Evolutionary conservation across 1,140 invertebrate species (phyloP), one percentile per base, ranked within the genome.

Genomic region (Drosophila pectinifera): DNA sequence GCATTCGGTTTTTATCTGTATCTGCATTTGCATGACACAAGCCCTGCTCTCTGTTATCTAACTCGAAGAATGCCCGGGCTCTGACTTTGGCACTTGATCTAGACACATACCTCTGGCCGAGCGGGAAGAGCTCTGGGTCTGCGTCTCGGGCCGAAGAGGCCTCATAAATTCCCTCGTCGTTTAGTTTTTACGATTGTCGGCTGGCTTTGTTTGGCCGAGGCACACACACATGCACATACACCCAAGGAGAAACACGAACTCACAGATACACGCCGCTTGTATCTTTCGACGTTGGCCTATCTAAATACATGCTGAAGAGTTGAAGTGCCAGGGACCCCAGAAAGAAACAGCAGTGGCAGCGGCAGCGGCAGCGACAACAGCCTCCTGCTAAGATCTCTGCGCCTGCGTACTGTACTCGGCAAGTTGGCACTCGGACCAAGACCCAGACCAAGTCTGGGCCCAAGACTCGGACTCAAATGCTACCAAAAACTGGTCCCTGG

Each of bases 171-270:
- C 75, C 67, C 65, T 65, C 62, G 84, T 79, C 83, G 83, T 86
- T 86, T 86, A 86, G 79, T 86, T 86, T 86, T 86, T 86, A 86
- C 83, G 83, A 88, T 86, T 83, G 83, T 86, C 83, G 83, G 83
- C 83, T 79, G 76, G 67, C 83, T 86, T 86, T 86, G 83, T 86
- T 86, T 76, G 79, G 64, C 65, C 70, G 56, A 56, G 68, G 63
- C 45, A 45, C 43, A 49, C 7, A 46, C 13, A 16, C 20, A 51
- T n/a, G 39, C 16, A 42, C 22, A 67, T 36, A 59, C 16, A 41
- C 3, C 18, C 51, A 28, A 28, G 18, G 38, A 48, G 28, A 38
- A 24, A 49, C 34, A 51, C 36, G 49, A 54, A 67, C 56, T 64
- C 63, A 51, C 51, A 68, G 61, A 79, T 73, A 73, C 77, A 76